These are phyloP conservation scores for Cynopterus brachyotis DNA, from an alignment of 2,113 vertebrate genomes.

Conservation along the genomic window DNA sequence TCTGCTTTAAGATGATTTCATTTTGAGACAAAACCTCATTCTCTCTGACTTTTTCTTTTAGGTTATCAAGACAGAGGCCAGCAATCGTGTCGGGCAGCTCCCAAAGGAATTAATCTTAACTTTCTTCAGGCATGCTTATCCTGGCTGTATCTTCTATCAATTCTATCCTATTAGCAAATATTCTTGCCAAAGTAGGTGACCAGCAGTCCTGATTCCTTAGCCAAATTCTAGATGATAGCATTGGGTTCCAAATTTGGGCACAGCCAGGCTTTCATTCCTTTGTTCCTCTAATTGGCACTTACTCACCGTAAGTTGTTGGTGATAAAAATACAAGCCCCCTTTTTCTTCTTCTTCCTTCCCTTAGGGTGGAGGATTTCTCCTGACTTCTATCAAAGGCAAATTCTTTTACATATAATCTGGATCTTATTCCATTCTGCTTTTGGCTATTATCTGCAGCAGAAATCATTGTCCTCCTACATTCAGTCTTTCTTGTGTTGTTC, in stretches of 20 bases:
- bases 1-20: conserved; percentile 43
- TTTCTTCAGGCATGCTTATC: neutral
- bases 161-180: neutral
- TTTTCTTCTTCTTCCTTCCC: neutral
- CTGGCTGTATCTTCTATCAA: neutral
- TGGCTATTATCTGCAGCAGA: neutral
- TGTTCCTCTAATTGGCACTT: neutral
- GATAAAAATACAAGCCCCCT: neutral
- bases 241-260: neutral
- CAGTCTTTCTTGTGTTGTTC: neutral
- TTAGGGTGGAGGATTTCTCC: neutral
- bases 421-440: neutral
- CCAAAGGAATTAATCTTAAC: neutral
- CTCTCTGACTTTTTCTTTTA: conserved; percentile 18
- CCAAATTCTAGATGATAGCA: neutral
- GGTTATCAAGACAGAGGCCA: neutral
- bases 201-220: neutral
- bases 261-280: neutral
- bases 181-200: neutral
- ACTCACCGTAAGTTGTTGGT: neutral
- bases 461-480: neutral
- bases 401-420: neutral
- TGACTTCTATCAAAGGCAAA: neutral
- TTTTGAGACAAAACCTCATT: conserved; percentile 54
- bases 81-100: neutral